Evolutionary conservation across 2,797 vertebrate genomes (phyloP), one percentile per base, ranked within the genome.

Genomic region (Fistularia tabacaria): DNA sequence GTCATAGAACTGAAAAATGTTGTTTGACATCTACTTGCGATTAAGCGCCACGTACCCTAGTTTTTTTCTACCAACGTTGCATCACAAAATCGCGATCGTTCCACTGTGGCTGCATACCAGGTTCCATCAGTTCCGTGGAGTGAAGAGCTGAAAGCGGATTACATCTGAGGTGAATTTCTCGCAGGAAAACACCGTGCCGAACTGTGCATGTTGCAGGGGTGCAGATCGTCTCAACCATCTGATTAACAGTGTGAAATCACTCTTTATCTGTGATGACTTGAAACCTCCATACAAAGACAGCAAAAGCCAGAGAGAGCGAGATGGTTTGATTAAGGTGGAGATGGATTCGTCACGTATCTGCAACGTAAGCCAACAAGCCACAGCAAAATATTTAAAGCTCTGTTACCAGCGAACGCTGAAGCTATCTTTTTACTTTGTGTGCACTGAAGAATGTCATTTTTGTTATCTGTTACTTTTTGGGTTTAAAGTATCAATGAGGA

Each of bases 201-300:
- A 57, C 54, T 74, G 78, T 74, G 85, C 86, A 76, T 81, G 70
- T 72, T 69, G 76, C 76, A 77, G 63, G 69, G 68, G 59, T 74
- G 73, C 79, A 70, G 62, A 83, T 83, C 57, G 45, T 47, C 65
- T 46, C 65, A 74, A 73, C 38, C 38, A 78, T 85, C 81, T 83
- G 87, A 89, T 90, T 82, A 87, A 83, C 74, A 76, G 73, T 77
- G 81, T 81, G 83, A 85, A 87, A 83, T 79, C 62, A 79, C 55
- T 60, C 69, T 81, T 90, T 88, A 91, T 91, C 91, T 77, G 72
- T 3, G 74, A 85, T 84, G 82, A 83, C 76, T 89, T 86, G 83
- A 89, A 89, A 89, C 85, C 83, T 85, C 73, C 72, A 71, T 74
- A 73, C 68, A 77, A 76, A 82, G 48, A 50, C 64, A 47, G 64